These are phyloP conservation scores for Chionoecetes opilio DNA, from an alignment of 1,140 invertebrate genomes.

Conservation along the genomic window DNA sequence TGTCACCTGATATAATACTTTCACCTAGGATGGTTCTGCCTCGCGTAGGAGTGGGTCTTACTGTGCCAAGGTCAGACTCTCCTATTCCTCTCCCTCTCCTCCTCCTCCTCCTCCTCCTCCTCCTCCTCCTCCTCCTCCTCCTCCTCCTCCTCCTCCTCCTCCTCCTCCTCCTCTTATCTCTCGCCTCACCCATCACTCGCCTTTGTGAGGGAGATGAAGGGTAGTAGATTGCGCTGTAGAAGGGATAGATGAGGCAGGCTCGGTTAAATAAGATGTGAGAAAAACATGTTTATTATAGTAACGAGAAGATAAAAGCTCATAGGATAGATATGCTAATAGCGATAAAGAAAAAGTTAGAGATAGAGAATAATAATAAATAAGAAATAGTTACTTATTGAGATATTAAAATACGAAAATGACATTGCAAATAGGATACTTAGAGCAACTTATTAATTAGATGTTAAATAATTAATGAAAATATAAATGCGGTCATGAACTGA, in stretches of 20 bases:
- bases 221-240: background rate
- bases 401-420: too few relatives aligned
- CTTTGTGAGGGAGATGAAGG: constrained; percentile 6
- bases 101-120: background rate
- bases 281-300: background rate
- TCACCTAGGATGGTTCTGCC: background rate
- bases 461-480: too few relatives aligned
- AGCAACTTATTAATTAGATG: too few relatives aligned
- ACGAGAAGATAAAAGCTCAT: background rate
- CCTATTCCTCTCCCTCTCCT: background rate
- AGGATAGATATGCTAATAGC: background rate
- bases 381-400: background rate
- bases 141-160: background rate
- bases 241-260: background rate
- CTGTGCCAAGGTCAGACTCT: background rate
- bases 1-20: constrained; percentile 3
- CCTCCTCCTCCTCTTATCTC: background rate
- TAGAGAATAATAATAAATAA: background rate
- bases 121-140: background rate
- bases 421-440: too few relatives aligned
- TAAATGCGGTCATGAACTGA: too few relatives aligned
- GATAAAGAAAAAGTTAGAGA: background rate
- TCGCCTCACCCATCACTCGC: background rate
- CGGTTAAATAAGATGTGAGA: background rate
- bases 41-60: background rate